Evolutionary conservation across 2,113 vertebrate species (phyloP), one percentile per base, ranked within the genome.

Genomic region (Cryptomyrus ogoouensis): DNA sequence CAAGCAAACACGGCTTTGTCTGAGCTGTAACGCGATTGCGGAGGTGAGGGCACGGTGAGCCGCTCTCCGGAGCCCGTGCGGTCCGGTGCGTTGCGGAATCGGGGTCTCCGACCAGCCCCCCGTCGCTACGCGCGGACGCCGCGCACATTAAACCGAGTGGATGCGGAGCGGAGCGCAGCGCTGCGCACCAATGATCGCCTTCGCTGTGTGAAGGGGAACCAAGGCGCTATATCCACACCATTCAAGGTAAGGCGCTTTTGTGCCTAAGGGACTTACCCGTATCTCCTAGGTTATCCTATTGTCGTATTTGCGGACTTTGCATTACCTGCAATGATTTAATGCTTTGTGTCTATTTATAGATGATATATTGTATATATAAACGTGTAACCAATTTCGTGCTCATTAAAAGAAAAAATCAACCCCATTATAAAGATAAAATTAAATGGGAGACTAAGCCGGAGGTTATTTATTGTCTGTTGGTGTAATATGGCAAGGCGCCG

Each of bases 1-100:
- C 88, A 66, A 88, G 35, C 74, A 53, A 12, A 42, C 8, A 24
- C 58, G 89, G 90, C 92, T 91, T 91, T 91, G 92, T 92, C 89
- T 88, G 49, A 62, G 83, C 53, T 39, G 86, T 90, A 80, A 90
- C 84, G 85, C 52, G 83, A 53, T 62, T 17, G 31, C 56, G 5
- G 58, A 42, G 47, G 58, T 74, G 88, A 24, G 53, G 58, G 47
- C 90, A 62, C 56, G 56, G 56, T 56, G 42, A 66, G 62, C 70
- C 87, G 44, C 80, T 44, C 56, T 85, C 83, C 46, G 83, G 83
- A 85, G 9, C 9, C 10, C 8, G 83, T 46, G 46, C n/a, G n/a
- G 44, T 70, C n/a, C n/a, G n/a, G 47, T 46, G 83, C 83, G 83
- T n/a, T 70, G n/a, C n/a, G 9, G 83, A 24, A 47, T 44, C 83